phyloP scores from a whole-genome alignment of 2,113 vertebrate species.

The Cervus canadensis region DNA sequence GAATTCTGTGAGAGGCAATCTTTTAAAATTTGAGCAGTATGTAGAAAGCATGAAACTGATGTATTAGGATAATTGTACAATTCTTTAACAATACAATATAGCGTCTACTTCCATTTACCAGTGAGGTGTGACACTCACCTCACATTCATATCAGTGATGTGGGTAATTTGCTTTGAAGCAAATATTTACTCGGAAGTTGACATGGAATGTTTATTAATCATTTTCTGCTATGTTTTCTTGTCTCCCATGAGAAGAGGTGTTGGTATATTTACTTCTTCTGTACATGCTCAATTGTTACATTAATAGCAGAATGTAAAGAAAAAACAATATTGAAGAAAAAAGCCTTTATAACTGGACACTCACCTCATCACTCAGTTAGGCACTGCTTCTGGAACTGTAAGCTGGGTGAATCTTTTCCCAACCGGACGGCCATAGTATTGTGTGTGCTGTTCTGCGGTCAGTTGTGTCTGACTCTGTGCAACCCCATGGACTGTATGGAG shows the following conservation, averaged over 20 bases:
- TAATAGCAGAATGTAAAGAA: background rate
- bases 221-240: conserved; percentile 58
- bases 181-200: conserved; percentile 67
- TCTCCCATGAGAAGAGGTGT: background rate
- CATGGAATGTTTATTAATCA: conserved; percentile 54
- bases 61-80: conserved; percentile 60
- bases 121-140: conserved; percentile 43
- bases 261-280: background rate
- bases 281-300: background rate
- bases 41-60: conserved; percentile 46
- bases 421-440: too few species aligned
- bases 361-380: background rate
- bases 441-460: background rate
- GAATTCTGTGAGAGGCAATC: conserved; percentile 60
- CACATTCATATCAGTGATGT: conserved; percentile 58
- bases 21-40: conserved; percentile 54
- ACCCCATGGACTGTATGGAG: background rate
- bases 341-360: background rate
- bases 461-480: background rate
- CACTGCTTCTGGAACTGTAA: background rate
- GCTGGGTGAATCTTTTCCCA: background rate
- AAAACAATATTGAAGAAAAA: background rate
- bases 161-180: conserved; percentile 67
- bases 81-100: conserved; percentile 27
- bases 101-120: conserved; percentile 54